Base-by-base conservation (phyloP, 2,888 invertebrate genomes). In the Bombylius discolor region DNA sequence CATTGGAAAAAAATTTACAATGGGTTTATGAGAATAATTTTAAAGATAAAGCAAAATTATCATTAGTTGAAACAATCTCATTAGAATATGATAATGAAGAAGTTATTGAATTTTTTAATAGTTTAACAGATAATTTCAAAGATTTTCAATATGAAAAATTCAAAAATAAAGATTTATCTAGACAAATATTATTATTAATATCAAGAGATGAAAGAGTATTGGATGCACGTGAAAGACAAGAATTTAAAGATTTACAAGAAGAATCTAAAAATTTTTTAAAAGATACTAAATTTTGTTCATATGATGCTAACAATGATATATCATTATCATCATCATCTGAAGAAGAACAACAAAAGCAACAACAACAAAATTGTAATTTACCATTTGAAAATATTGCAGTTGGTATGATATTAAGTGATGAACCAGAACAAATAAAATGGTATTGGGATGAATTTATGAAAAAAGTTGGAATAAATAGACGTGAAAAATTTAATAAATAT, bases 401-500 rank as follows among this genome's bases (percentile, higher is more conserved):
- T 87, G 13, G 82, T 80, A 0, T 78, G 82, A 58, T 23, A 14
- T 42, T 42, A 1, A 11, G 4, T 14, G 23, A 76, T 83, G 78
- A 89, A 65, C 82, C 85, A 4, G 81, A 86, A 5, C 84, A 86
- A 66, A 69, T 90, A 61, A 79, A 81, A 64, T 79, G 86, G 64
- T 74, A 80, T 1, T 91, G 89, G 89, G 68, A 80, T n/a, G 80
- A 84, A 63, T 90, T 88, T 87, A 78, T 88, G 60, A 79, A 83
- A 52, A 79, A 76, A 9, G 82, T 82, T 0, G 85, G 84, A 1
- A 79, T 82, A 0, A 76, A 47, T 32, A 31, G 50, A 34, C 49
- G 78, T 36, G 67, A 75, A 23, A 74, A 80, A 63, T 85, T 79
- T 68, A 76, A 79, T 34, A 77, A 80, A 58, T 84, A 84, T 65